phyloP scores from a whole-genome alignment of 2,797 vertebrate species.

The Crypturellus tataupa region DNA sequence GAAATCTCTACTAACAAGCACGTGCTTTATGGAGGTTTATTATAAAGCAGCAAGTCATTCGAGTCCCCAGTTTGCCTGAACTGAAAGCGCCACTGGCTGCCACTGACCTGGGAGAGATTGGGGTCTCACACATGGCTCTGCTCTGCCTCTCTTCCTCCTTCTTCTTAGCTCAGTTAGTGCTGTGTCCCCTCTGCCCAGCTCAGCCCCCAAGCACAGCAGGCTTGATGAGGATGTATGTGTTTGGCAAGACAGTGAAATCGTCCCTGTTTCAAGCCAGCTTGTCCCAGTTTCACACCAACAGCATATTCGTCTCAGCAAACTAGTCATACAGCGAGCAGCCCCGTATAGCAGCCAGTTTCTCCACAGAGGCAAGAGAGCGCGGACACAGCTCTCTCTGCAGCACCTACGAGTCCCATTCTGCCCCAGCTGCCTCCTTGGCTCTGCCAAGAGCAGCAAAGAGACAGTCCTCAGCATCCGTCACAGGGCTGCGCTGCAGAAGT shows the following conservation, averaged over 20 bases:
- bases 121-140: not conserved
- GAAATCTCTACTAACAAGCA: not conserved
- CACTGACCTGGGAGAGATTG: not conserved
- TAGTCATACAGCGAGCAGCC: not conserved
- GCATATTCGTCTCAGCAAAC: not conserved
- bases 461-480: not conserved
- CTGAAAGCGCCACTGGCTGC: not conserved
- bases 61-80: not conserved
- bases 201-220: too few species aligned
- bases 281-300: not conserved
- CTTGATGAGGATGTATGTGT: not conserved
- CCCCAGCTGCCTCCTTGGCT: not conserved
- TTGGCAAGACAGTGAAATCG: not conserved
- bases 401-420: not conserved
- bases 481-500: not conserved
- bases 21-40: not conserved
- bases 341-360: not conserved
- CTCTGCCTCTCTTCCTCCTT: not conserved
- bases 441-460: not conserved
- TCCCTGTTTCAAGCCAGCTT: not conserved
- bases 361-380: not conserved
- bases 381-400: too few species aligned
- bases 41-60: not conserved
- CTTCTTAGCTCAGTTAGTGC: rapidly evolving
- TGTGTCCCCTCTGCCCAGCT: not conserved